These are phyloP conservation scores for Operophtera brumata DNA, from an alignment of 2,888 invertebrate genomes.

Conservation along the genomic window DNA sequence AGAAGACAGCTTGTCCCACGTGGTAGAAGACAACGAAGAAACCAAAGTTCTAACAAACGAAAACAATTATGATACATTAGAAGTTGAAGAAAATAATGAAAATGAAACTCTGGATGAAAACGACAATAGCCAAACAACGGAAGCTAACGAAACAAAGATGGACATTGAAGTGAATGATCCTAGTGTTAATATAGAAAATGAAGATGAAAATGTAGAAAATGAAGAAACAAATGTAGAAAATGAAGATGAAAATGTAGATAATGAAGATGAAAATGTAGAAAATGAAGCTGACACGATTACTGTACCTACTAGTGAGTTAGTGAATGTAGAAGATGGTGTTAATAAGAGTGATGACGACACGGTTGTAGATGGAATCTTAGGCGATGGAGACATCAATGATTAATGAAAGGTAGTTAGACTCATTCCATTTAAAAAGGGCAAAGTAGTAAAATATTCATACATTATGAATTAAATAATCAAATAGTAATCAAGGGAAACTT, in stretches of 20 bases:
- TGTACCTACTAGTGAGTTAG: constrained; percentile 17
- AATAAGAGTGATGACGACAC: constrained; percentile 45
- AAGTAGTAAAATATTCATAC: neutral
- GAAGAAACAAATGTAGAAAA: neutral
- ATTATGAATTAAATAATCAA: neutral
- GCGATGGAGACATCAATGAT: constrained; percentile 14
- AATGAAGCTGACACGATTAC: neutral
- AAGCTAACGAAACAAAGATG: neutral
- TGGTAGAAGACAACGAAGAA: neutral
- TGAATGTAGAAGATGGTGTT: constrained; percentile 8
- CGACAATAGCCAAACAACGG: neutral
- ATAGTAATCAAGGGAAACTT: no score
- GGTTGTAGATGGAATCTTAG: constrained; percentile 31
- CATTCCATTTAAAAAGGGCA: constrained; percentile 13
- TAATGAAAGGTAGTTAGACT: constrained; percentile 17
- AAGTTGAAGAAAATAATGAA: constrained; percentile 1
- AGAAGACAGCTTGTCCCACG: constrained; percentile 20
- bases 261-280: neutral
- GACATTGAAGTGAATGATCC: neutral
- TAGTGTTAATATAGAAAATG: neutral
- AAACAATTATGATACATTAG: constrained; percentile 3
- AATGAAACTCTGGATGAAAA: constrained; percentile 3
- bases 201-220: neutral
- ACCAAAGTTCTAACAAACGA: neutral
- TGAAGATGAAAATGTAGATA: constrained; percentile 1